These are phyloP conservation scores for Drosophila truncata DNA, from an alignment of 1,140 invertebrate genomes.

Conservation along the genomic window DNA sequence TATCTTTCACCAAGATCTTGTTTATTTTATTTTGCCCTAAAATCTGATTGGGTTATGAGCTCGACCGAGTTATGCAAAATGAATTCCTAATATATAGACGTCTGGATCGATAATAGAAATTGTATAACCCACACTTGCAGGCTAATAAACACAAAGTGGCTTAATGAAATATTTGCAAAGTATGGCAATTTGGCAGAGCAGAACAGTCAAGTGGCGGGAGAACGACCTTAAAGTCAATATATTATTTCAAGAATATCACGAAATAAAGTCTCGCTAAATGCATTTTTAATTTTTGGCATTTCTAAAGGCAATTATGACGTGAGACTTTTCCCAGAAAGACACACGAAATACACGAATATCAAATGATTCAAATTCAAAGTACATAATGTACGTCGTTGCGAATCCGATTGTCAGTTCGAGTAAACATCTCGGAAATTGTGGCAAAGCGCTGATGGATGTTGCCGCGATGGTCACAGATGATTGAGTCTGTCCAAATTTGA, in stretches of 20 bases:
- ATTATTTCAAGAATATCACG: slow-evolving; percentile 26
- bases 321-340: slow-evolving; percentile 54
- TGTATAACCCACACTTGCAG: slow-evolving; percentile 14
- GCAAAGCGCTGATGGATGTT: slow-evolving; percentile 36
- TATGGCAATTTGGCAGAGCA: slow-evolving; percentile 39
- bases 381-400: slow-evolving; percentile 21
- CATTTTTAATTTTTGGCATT: slow-evolving; percentile 53
- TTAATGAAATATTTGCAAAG: slow-evolving; percentile 11
- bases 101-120: slow-evolving; percentile 48
- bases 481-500: slow-evolving; percentile 26
- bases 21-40: slow-evolving; percentile 42
- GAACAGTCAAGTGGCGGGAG: slow-evolving; percentile 17
- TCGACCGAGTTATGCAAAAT: slow-evolving; percentile 9
- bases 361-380: slow-evolving; percentile 47
- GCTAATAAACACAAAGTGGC: slow-evolving; percentile 31
- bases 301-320: slow-evolving; percentile 52
- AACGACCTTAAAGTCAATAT: slow-evolving; percentile 6
- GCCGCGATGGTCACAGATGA: slow-evolving; percentile 37
- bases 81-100: slow-evolving; percentile 18
- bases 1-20: slow-evolving; percentile 13
- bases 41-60: slow-evolving; percentile 44
- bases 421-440: slow-evolving; percentile 30
- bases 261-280: slow-evolving; percentile 44
- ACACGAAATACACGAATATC: slow-evolving; percentile 9
- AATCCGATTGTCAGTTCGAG: slow-evolving; percentile 23